Percentiles rank a stretch among this genome's conserved stretches.
phyloP scores from a whole-genome alignment of 2,113 vertebrate genomes.

The Phyllostomus discolor region DNA sequence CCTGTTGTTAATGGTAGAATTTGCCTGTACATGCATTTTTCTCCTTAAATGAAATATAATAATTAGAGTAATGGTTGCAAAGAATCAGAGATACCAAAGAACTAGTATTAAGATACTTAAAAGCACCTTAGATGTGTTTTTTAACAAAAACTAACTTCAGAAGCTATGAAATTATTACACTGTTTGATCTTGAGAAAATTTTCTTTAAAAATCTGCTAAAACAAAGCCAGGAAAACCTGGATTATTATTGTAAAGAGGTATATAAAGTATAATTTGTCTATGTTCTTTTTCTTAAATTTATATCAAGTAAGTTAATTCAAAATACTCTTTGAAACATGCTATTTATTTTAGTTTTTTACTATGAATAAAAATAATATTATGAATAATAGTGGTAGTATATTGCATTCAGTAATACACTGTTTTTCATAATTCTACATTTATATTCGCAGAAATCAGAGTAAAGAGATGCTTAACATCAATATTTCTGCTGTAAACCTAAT shows the following conservation, averaged over 20 bases:
- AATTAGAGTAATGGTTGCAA: constrained; percentile 17
- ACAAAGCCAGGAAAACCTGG: not conserved
- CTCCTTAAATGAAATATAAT: constrained; percentile 36
- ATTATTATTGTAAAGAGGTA: not conserved
- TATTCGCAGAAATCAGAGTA: not conserved
- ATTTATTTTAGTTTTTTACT: not conserved
- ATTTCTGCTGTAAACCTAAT: not conserved
- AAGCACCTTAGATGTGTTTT: not conserved
- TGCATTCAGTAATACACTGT: not conserved
- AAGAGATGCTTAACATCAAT: not conserved
- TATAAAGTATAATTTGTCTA: not conserved
- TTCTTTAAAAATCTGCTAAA: constrained; percentile 2
- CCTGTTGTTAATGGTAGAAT: constrained; percentile 46
- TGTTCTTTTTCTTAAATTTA: constrained; percentile 8
- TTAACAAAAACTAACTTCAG: constrained; percentile 9
- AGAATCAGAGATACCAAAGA: constrained; percentile 2
- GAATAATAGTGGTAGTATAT: not conserved
- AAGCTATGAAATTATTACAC: not conserved
- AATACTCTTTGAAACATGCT: not conserved
- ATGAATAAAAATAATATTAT: not conserved
- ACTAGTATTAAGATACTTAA: not conserved
- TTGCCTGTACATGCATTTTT: constrained; percentile 46
- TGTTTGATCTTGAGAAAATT: not conserved
- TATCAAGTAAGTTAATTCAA: constrained; percentile 15
- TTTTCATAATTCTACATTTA: not conserved